Evolutionary conservation across 2,797 vertebrate species (phyloP).

Genomic region (Coranthus polyacanthus): DNA sequence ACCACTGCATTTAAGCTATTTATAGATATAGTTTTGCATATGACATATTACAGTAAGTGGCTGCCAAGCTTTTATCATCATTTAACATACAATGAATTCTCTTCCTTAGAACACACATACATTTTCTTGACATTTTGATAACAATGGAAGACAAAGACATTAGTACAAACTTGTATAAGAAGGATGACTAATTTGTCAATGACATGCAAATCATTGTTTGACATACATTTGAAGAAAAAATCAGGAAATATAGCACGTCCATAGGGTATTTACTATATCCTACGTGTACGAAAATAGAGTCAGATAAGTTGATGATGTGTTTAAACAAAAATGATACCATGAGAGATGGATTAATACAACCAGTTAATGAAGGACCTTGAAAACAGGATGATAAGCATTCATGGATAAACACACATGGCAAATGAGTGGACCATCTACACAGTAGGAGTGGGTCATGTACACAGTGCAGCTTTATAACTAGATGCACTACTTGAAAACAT

Average conservation of each 20-base stretch:
- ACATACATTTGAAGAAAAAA: background rate
- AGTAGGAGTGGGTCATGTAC: background rate
- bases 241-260: too few species aligned
- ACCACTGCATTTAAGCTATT: too few species aligned
- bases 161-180: background rate
- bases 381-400: too few species aligned
- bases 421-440: too few species aligned
- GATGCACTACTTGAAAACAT: background rate
- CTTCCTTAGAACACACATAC: background rate
- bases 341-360: background rate
- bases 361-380: too few species aligned
- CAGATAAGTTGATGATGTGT: too few species aligned
- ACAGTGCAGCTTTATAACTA: constrained; percentile 21
- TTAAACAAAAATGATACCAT: too few species aligned
- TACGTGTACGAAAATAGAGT: too few species aligned
- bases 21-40: too few species aligned
- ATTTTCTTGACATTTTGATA: background rate
- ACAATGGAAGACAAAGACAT: background rate
- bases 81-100: background rate
- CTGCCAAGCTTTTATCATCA: background rate
- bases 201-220: background rate
- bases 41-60: too few species aligned
- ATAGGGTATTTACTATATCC: too few species aligned
- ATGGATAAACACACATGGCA: too few species aligned
- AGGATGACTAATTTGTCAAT: background rate